Evolutionary conservation across 2,797 vertebrate genomes (phyloP), one percentile per base, ranked within the genome.

Genomic region (Pseudochirops cupreus): DNA sequence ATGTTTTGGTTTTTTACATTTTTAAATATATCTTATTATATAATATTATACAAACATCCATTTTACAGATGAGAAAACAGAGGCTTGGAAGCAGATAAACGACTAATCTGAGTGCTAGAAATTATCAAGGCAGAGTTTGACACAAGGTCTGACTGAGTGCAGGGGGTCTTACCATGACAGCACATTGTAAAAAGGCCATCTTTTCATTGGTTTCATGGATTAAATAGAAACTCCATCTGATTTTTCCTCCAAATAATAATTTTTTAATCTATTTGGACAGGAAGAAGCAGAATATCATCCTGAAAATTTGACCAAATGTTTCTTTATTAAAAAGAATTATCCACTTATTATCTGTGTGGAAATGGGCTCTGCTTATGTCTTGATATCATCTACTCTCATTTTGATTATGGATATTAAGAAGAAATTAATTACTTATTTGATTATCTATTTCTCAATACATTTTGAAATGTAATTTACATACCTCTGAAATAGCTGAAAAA

Each of bases 331-430:
- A 97, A 96, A 96, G 91, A 29, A 7, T 57, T 93, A 97, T 57
- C 1, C 94, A 82, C 16, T 2, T 82, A 24, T 46, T 82, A 11
- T 96, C 7, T 39, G 93, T 93, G 55, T 92, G 57, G 96, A 94
- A 95, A 4, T 91, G 55, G 96, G 92, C 1, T n/a, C 33, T 39
- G 33, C 62, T 46, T 46, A 82, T 24, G 92, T 89, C 9, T 94
- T 97, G 91, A 46, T 97, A 94, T 97, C 97, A 46, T 95, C 95
- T 97, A 95, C 94, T 94, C 56, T 59, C 96, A 39, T 92, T 98
- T 96, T 90, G 18, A 93, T 29, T 97, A 26, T 62, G 90, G 28
- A 67, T 95, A 39, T 46, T 97, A 31, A 29, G 96, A 91, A 33
- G 82, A 98, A 97, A 92, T 97, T n/a, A 31, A 97, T 92, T 89